Percentiles rank a stretch among this genome's conserved stretches.
Conservation (phyloP, 2,888 invertebrate genomes). For the Nephrotoma guestfalica region DNA sequence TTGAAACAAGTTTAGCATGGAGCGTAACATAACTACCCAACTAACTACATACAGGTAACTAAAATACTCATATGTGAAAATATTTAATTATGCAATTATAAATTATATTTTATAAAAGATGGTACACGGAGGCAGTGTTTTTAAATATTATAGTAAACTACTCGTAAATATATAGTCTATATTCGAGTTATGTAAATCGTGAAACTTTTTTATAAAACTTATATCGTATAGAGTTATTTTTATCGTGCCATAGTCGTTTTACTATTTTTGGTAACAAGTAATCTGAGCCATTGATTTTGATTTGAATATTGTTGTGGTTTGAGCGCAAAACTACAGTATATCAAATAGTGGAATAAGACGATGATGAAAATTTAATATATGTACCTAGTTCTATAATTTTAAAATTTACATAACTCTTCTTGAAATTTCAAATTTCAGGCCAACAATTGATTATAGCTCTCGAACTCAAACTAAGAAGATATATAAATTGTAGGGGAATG, state of each 20-base stretch:
- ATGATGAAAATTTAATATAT: too few relatives aligned
- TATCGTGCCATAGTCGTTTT: not conserved
- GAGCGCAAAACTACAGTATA: too few relatives aligned
- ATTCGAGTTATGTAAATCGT: not conserved
- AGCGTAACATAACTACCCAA: not conserved
- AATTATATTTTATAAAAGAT: not conserved
- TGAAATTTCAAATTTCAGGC: too few relatives aligned
- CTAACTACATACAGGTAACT: not conserved
- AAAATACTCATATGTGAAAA: not conserved
- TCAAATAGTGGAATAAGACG: too few relatives aligned
- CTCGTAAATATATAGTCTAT: not conserved
- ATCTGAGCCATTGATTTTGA: too few relatives aligned
- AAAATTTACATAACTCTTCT: too few relatives aligned
- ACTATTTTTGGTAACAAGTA: not conserved
- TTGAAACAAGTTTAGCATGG: not conserved
- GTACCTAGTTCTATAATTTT: too few relatives aligned
- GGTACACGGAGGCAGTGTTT: not conserved
- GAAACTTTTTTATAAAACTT: not conserved
- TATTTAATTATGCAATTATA: not conserved
- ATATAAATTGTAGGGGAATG: too few relatives aligned
- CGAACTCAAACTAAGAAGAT: too few relatives aligned
- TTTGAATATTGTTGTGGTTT: too few relatives aligned
- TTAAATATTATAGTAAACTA: not conserved
- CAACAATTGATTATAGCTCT: too few relatives aligned
- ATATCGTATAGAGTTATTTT: not conserved